Percentiles rank a stretch among this genome's conserved stretches.
Evolutionary conservation across 23 tunicate species (phyloP).

Genomic region (Aplidium turbinatum): DNA sequence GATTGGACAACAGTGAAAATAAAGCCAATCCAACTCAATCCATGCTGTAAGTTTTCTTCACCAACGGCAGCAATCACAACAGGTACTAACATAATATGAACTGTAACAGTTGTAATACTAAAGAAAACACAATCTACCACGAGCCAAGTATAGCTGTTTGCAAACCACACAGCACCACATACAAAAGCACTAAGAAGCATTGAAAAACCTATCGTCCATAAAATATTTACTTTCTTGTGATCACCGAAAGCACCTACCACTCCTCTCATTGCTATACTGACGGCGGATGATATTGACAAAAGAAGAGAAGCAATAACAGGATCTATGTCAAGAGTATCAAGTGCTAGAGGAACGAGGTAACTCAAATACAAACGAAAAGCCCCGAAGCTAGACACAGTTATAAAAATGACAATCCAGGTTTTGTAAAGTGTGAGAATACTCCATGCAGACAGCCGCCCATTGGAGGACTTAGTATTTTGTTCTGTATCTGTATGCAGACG

Average conservation of each 20-base stretch:
- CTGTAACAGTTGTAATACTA: neutral
- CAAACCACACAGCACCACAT: too few species aligned
- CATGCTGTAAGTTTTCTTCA: conserved; percentile 10
- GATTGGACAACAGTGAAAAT: conserved; percentile 14
- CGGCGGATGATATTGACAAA: conserved; percentile 11
- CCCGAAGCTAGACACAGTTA: neutral
- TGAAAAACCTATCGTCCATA: too few species aligned
- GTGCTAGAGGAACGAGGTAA: conserved; percentile 15
- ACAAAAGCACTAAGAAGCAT: too few species aligned
- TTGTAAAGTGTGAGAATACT: neutral
- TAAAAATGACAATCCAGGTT: conserved; percentile 17
- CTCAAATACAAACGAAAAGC: conserved; percentile 11
- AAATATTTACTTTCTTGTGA: too few species aligned
- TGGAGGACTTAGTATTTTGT: too few species aligned
- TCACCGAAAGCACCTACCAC: too few species aligned
- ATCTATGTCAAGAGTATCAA: neutral
- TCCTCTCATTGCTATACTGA: too few species aligned
- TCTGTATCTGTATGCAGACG: conserved; percentile 1
- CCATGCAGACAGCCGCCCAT: too few species aligned
- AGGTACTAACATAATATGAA: conserved; percentile 3
- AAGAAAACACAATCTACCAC: neutral
- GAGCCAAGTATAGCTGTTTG: too few species aligned
- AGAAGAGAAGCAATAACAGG: conserved; percentile 4
- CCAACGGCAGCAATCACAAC: conserved; percentile 9
- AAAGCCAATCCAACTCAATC: conserved; percentile 9